Evolutionary conservation across 1,140 invertebrate species (phyloP), one percentile per base, ranked within the genome.

Genomic region (Lycorma delicatula): DNA sequence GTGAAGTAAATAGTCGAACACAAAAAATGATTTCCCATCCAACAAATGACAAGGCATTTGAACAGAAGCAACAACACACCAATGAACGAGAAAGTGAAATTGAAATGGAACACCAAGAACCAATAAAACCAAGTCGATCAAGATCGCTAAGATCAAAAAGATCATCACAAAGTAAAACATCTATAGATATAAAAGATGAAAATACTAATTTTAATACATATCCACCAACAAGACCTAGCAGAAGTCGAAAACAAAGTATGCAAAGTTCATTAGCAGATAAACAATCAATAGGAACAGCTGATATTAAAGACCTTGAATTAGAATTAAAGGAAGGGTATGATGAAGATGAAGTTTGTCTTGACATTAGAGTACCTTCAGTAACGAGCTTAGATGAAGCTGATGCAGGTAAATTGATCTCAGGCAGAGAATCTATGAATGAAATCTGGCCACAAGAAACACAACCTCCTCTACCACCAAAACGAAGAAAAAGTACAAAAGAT

Each of bases 141-240:
- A 67, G 66, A 54, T 66, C 67, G 20, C 60, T 71, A 4, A 71
- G 68, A 38, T 44, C 41, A 22, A 74, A 74, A 64, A 29, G 54
- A 54, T 56, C 59, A 16, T 59, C 48, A n/a, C 44, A 57, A 25
- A 56, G 47, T 20, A 55, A 46, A 59, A 60, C 58, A 48, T 62
- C 58, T 47, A 66, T 61, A 64, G 68, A 31, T 63, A 66, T 12
- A 50, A 63, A 60, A 60, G 59, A 53, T 16, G 54, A 47, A 41
- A 64, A 22, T 9, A 56, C 20, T 56, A 64, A 20, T 7, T 66
- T 65, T 54, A 64, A 69, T 60, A 68, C 68, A 9, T 70, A 67
- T 58, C 71, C 70, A 26, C 72, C 74, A 7, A 62, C 66, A 18
- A 62, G 73, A 47, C 73, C 74, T 6, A 71, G 68, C 54, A 54